Evolutionary conservation across 2,113 vertebrate genomes (phyloP).

Genomic region (Lanius ludovicianus): DNA sequence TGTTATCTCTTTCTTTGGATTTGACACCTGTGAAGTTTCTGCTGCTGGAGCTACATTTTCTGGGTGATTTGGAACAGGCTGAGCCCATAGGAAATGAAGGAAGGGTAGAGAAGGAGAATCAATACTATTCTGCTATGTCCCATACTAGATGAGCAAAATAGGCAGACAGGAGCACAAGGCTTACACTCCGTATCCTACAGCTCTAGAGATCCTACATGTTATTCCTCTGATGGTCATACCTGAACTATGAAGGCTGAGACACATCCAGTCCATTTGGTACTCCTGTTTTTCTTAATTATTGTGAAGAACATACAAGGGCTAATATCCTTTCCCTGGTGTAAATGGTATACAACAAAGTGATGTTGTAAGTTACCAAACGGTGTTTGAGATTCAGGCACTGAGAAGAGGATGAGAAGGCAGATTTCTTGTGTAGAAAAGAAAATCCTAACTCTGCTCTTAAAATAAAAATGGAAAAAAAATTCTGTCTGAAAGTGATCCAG

Average conservation of each 20-base stretch:
- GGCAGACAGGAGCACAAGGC: background rate
- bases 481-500: background rate
- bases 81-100: background rate
- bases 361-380: background rate
- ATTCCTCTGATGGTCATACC: background rate
- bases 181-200: background rate
- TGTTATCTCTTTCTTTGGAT: background rate
- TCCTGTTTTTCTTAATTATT: background rate
- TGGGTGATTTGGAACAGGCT: background rate
- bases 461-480: background rate
- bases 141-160: background rate
- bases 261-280: background rate
- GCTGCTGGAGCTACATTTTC: background rate
- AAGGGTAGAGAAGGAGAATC: background rate
- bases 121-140: background rate
- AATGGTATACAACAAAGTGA: background rate
- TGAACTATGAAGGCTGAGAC: background rate
- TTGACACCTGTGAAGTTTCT: background rate
- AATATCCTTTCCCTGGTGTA: background rate
- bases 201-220: background rate
- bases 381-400: background rate
- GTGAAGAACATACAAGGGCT: background rate
- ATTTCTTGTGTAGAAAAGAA: background rate
- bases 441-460: background rate
- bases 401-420: background rate